Base-by-base conservation (phyloP, 1,140 invertebrate species). In the Augochlora pura region DNA sequence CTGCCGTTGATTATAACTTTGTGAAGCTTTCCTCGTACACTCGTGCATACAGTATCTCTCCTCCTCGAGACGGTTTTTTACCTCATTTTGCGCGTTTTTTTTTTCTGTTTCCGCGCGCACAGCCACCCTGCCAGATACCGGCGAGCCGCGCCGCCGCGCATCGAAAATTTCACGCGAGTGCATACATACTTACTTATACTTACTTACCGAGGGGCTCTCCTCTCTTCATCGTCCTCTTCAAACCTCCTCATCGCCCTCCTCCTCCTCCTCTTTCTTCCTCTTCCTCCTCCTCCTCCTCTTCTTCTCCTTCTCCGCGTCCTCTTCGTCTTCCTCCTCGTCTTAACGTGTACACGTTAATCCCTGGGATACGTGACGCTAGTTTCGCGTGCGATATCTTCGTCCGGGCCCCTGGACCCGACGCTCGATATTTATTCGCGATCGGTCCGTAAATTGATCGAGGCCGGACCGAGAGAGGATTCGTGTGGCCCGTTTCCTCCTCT, bases 1-100 rank as follows among this genome's bases (percentile, higher is more conserved):
- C 54, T 52, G 57, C 67, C 67, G 32, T 59, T 77, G 66, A 77
- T 77, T 77, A 71, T 77, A 77, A 77, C 67, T 71, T 63, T 32
- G 68, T 49, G 57, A 63, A 71, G 60, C 57, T 77, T 77, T 63
- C 57, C 75, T 69, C 57, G 52, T 6, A 9, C 60, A 21, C 23
- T 27, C 23, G 14, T 63, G 25, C 27, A 38, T 27, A 32, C 49
- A 10, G 42, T 46, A 46, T 46, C 42, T 32, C 32, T 32, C 42
- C 8, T 21, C 16, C 49, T 52, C 49, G 49, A n/a, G n/a, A 9
- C n/a, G 59, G 46, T 67, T 60, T 54, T 69, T 16, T 59, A 49
- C 54, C 21, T 9, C 54, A 9, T n/a, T n/a, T 57, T n/a, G 7
- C 54, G 0, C 49, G 16, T 2, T 18, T 52, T 18, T 46, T 52